Conservation (phyloP, 2,113 vertebrate species). For the Columba livia region DNA sequence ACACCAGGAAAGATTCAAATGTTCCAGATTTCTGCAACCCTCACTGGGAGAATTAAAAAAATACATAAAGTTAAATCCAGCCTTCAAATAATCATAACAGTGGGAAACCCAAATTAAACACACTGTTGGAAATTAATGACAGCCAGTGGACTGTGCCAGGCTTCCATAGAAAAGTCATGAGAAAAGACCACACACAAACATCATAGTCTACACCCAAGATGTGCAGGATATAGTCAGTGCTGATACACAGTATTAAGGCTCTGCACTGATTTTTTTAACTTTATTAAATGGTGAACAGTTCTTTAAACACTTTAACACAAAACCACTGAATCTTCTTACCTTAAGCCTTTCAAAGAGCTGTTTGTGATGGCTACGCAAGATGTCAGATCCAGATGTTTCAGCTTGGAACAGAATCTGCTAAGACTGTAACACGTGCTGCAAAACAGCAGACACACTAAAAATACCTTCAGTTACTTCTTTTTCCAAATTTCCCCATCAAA, state of each 20-base stretch:
- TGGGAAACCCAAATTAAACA: slow-evolving; percentile 63
- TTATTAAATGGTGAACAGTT: neutral
- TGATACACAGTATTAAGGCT: neutral
- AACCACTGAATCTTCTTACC: slow-evolving; percentile 73
- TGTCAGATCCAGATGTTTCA: slow-evolving; percentile 93
- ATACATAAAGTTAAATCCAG: slow-evolving; percentile 65
- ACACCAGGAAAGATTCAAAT: slow-evolving; percentile 93
- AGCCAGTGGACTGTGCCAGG: slow-evolving; percentile 45
- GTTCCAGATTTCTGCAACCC: slow-evolving; percentile 90
- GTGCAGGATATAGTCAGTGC: neutral
- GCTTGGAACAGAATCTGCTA: slow-evolving; percentile 94
- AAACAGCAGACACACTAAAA: slow-evolving; percentile 71
- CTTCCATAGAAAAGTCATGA: slow-evolving; percentile 27
- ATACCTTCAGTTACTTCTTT: slow-evolving; percentile 63
- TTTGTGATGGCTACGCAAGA: slow-evolving; percentile 94
- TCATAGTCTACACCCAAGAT: neutral
- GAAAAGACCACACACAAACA: slow-evolving; percentile 53
- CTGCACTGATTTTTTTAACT: neutral
- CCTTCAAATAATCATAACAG: slow-evolving; percentile 62
- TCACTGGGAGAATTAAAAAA: slow-evolving; percentile 79
- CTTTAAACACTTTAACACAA: neutral
- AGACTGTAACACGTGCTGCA: slow-evolving; percentile 92
- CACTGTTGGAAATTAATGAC: slow-evolving; percentile 56
- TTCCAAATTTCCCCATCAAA: neutral
- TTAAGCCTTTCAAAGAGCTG: slow-evolving; percentile 92